Evolutionary conservation across 2,113 vertebrate species (phyloP).

Genomic region (Apaloderma vittatum): DNA sequence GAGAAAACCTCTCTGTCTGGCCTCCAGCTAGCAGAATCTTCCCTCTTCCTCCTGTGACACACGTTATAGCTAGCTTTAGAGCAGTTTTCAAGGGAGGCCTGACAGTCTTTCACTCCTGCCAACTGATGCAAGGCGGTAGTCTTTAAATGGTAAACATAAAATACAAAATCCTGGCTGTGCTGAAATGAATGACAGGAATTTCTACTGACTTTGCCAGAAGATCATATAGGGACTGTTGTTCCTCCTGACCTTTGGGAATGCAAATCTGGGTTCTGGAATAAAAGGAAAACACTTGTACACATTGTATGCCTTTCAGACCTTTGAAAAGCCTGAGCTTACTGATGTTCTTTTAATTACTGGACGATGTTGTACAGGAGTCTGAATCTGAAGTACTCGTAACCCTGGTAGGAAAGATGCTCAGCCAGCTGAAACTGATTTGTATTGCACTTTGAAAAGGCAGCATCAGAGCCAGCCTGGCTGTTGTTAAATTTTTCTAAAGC

Average conservation of each 20-base stretch:
- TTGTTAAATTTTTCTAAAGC: constrained; percentile 30
- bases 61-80: not conserved
- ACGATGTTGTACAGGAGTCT: constrained; percentile 2
- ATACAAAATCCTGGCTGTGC: not conserved
- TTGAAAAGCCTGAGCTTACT: constrained; percentile 8
- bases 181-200: not conserved
- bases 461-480: constrained; percentile 9
- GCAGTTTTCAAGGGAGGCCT: not conserved
- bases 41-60: not conserved
- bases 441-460: constrained; percentile 42
- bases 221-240: not conserved
- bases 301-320: constrained; percentile 17
- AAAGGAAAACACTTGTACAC: constrained; percentile 8
- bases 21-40: not conserved
- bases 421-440: constrained; percentile 40
- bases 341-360: constrained; percentile 51
- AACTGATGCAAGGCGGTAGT: accelerated
- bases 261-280: not conserved
- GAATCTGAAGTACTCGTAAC: not conserved
- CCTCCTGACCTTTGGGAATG: constrained; percentile 5
- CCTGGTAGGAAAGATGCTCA: constrained; percentile 44
- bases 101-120: not conserved
- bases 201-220: not conserved
- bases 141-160: not conserved
- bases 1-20: not conserved